phyloP scores from a whole-genome alignment of 2,797 vertebrate genomes.

The Hirundo rustica region DNA sequence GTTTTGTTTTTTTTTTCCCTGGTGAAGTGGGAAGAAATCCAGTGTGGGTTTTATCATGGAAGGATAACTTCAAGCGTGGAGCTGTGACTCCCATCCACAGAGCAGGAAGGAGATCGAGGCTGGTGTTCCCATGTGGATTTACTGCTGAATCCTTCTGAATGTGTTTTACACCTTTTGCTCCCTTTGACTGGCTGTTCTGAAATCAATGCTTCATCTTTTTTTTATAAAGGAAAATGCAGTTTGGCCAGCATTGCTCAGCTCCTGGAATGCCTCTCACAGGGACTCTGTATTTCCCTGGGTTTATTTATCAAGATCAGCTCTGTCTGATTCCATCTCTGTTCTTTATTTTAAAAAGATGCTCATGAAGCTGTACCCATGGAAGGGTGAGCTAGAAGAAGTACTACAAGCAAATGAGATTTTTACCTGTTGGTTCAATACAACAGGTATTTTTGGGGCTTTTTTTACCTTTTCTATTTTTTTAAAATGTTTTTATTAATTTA shows the following conservation, averaged over 20 bases:
- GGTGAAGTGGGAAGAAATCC: neutral
- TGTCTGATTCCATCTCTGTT: neutral
- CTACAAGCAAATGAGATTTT: neutral
- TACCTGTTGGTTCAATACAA: neutral
- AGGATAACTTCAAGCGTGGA: neutral
- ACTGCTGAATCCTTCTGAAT: neutral
- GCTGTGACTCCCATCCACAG: neutral
- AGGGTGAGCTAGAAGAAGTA: neutral
- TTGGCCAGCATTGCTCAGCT: neutral
- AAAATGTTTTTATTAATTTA: neutral
- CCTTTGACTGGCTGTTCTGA: neutral
- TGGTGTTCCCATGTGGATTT: neutral
- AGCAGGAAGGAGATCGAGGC: neutral
- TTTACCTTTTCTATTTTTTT: neutral
- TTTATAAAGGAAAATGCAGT: neutral
- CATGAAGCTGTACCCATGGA: neutral
- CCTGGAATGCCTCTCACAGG: neutral
- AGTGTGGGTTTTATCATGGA: neutral
- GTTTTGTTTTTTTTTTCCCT: neutral
- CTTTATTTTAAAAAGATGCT: neutral
- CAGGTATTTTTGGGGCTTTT: neutral
- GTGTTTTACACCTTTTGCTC: neutral
- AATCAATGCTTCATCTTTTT: neutral
- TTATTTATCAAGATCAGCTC: neutral
- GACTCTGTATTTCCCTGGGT: fast-evolving